Conservation (phyloP, 2,888 invertebrate genomes). For the Epinotia demarniana region DNA sequence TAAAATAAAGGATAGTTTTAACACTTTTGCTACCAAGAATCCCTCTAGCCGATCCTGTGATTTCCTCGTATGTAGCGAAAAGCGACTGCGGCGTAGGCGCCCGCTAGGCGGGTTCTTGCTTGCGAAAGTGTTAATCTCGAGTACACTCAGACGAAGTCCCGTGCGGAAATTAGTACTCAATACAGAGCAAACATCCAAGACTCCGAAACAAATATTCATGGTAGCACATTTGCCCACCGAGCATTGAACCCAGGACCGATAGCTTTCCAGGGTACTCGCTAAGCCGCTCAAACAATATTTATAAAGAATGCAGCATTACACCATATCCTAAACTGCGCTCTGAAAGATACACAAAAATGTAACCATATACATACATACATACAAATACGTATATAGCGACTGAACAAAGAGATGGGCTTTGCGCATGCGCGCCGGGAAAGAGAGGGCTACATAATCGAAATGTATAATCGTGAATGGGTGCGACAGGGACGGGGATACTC, state of each 20-base stretch:
- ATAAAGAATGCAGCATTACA: constrained; percentile 1
- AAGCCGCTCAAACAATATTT: neutral
- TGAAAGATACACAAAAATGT: constrained; percentile 24
- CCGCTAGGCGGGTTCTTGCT: too few relatives aligned
- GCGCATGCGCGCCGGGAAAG: constrained; percentile 47
- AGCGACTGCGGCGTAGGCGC: too few relatives aligned
- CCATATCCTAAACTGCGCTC: constrained; percentile 1
- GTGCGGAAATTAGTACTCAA: too few relatives aligned
- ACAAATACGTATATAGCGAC: neutral
- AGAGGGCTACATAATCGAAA: constrained; percentile 48
- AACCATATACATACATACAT: constrained; percentile 7
- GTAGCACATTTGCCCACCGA: neutral
- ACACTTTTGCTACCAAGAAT: too few relatives aligned
- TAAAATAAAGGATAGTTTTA: too few relatives aligned
- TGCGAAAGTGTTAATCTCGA: too few relatives aligned
- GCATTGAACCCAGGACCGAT: neutral
- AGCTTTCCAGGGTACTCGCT: too few relatives aligned
- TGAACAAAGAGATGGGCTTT: constrained; percentile 47
- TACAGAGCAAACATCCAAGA: neutral
- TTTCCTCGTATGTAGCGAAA: too few relatives aligned
- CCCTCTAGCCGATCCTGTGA: too few relatives aligned
- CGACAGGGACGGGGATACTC: constrained; percentile 42
- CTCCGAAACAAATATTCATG: neutral
- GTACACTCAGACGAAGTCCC: too few relatives aligned
- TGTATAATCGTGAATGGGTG: constrained; percentile 39